Conservation (phyloP, 2,888 invertebrate genomes). For the Yponomeuta sedellus region DNA sequence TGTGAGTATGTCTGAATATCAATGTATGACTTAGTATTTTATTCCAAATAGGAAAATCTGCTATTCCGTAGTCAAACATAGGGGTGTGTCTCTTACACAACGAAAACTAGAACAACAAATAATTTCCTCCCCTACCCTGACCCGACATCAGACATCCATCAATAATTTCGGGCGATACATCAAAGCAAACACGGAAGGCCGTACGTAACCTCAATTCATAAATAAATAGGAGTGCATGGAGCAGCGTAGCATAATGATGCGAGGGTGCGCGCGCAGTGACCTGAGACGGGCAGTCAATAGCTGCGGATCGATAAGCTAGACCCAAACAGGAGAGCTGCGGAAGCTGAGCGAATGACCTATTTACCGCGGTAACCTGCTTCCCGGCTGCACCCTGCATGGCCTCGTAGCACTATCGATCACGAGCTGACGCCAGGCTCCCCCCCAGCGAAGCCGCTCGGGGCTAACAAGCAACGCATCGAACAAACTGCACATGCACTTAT, state of each 20-base stretch:
- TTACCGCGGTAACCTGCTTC: constrained; percentile 31
- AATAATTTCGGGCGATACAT: constrained; percentile 10
- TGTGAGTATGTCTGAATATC: no score
- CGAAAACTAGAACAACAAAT: neutral
- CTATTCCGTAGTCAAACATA: no score
- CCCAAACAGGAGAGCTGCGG: constrained; percentile 67
- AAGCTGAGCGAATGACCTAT: constrained; percentile 65
- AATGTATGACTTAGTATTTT: no score
- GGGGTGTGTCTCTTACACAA: neutral
- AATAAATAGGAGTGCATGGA: constrained; percentile 12
- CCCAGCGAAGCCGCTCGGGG: neutral
- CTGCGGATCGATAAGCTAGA: constrained; percentile 58
- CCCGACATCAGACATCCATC: constrained; percentile 10
- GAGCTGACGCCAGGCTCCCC: neutral
- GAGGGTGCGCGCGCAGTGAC: constrained; percentile 26
- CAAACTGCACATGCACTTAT: neutral
- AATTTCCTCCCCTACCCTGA: constrained; percentile 9
- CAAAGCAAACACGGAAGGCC: constrained; percentile 12
- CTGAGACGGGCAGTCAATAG: neutral
- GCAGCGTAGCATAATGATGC: constrained; percentile 18
- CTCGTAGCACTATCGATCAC: constrained; percentile 2
- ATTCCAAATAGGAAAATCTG: no score
- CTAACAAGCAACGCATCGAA: neutral
- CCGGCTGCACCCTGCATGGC: constrained; percentile 10
- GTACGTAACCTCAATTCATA: constrained; percentile 15